Conservation (phyloP, 1,140 invertebrate genomes). For the Samia ricini region DNA sequence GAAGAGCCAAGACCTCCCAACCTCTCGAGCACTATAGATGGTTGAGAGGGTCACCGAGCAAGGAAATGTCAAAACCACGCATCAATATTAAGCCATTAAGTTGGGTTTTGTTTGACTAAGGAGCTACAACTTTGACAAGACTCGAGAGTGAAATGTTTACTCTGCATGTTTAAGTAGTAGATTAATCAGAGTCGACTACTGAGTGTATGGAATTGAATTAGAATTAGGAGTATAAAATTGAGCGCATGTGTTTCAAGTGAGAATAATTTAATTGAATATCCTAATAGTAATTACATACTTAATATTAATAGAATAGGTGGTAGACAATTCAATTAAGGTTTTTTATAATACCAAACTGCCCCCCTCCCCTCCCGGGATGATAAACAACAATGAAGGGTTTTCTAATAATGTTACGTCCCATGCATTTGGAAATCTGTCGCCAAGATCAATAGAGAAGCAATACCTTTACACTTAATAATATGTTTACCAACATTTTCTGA, state of each 20-base stretch:
- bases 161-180: constrained; percentile 18
- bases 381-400: no score
- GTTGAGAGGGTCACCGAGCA: constrained; percentile 45
- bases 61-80: constrained; percentile 55
- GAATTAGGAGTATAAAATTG: neutral
- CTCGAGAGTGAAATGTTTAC: constrained; percentile 23
- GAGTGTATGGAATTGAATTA: neutral
- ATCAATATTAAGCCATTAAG: constrained; percentile 60
- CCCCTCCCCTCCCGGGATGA: no score
- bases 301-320: no score
- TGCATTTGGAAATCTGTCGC: no score
- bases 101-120: constrained; percentile 41
- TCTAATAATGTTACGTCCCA: no score
- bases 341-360: no score
- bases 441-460: no score
- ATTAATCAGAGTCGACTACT: constrained; percentile 22
- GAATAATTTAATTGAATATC: neutral
- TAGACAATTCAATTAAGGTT: no score
- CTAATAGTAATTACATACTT: neutral
- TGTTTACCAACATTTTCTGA: no score
- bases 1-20: constrained; percentile 18
- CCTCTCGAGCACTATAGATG: constrained; percentile 12
- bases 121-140: constrained; percentile 29
- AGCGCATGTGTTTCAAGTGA: neutral
- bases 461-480: no score